Percentiles rank a stretch among this genome's conserved stretches.
Evolutionary conservation across 2,797 vertebrate species (phyloP).

Genomic region (Labeo calbasu): DNA sequence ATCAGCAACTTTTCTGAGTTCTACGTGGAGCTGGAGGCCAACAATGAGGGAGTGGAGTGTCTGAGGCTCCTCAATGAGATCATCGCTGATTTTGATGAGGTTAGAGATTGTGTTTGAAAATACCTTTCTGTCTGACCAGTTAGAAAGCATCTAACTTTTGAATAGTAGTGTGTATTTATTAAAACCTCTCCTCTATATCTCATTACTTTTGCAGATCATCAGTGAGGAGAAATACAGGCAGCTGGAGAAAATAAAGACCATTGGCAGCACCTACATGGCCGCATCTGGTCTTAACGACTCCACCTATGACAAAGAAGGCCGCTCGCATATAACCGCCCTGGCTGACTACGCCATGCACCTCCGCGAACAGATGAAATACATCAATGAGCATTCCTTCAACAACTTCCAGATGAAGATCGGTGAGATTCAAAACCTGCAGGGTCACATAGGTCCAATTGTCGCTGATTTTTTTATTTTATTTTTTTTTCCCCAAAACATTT

Average conservation of each 20-base stretch:
- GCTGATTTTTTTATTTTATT: too few species aligned
- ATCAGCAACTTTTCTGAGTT: constrained; percentile 97
- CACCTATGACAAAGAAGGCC: constrained; percentile 92
- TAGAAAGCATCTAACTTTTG: not conserved
- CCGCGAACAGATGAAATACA: constrained; percentile 96
- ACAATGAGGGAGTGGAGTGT: constrained; percentile 95
- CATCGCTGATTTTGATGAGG: constrained; percentile 95
- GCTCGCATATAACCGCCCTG: constrained; percentile 87
- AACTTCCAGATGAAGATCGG: constrained; percentile 99
- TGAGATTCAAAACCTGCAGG: constrained; percentile 63
- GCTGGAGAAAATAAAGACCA: constrained; percentile 97
- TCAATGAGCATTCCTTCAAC: constrained; percentile 97
- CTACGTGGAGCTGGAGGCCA: constrained; percentile 95
- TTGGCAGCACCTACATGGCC: constrained; percentile 95
- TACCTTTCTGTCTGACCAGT: not conserved
- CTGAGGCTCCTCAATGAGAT: constrained; percentile 94
- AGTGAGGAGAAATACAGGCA: constrained; percentile 91
- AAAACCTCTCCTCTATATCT: not conserved
- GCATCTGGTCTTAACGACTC: constrained; percentile 92
- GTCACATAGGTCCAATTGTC: not conserved
- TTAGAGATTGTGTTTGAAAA: constrained; percentile 58
- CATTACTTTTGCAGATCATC: constrained; percentile 82
- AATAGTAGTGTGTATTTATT: not conserved
- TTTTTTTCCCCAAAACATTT: too few species aligned
- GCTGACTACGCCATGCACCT: constrained; percentile 96